phyloP scores from a whole-genome alignment of 2,113 vertebrate genomes.

The Gymnarchus niloticus region DNA sequence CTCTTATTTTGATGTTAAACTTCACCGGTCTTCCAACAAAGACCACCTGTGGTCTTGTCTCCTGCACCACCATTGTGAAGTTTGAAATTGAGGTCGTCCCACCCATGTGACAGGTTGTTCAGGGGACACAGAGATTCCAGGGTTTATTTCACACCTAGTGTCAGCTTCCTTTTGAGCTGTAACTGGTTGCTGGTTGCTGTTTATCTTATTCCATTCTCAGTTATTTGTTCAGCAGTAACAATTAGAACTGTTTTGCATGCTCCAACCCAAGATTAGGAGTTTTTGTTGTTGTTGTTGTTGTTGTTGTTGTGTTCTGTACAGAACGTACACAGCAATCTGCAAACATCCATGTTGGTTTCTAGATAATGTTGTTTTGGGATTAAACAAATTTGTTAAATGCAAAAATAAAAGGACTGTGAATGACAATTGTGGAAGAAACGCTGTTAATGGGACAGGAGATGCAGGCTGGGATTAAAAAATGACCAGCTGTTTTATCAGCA shows the following conservation, averaged over 20 bases:
- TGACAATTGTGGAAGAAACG: background rate
- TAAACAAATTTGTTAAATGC: background rate
- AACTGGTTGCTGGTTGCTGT: background rate
- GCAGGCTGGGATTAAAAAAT: background rate
- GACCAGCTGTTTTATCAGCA: background rate
- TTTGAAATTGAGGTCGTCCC: too few species aligned
- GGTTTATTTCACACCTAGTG: background rate
- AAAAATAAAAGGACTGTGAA: background rate
- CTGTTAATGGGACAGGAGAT: background rate
- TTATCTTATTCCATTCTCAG: background rate
- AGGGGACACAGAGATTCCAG: background rate
- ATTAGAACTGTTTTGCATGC: too few species aligned
- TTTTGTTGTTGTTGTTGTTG: too few species aligned
- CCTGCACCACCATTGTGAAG: background rate
- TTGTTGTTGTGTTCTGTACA: background rate
- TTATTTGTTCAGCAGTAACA: too few species aligned
- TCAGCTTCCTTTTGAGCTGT: background rate
- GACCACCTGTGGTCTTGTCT: background rate
- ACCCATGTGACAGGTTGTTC: background rate
- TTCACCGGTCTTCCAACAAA: background rate
- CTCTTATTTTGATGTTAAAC: background rate
- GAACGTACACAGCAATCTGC: background rate
- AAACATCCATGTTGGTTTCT: background rate
- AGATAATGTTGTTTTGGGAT: background rate
- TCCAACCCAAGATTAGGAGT: too few species aligned